Evolutionary conservation across 2,797 vertebrate species (phyloP), one percentile per base, ranked within the genome.

Genomic region (Aulostomus chinensis): DNA sequence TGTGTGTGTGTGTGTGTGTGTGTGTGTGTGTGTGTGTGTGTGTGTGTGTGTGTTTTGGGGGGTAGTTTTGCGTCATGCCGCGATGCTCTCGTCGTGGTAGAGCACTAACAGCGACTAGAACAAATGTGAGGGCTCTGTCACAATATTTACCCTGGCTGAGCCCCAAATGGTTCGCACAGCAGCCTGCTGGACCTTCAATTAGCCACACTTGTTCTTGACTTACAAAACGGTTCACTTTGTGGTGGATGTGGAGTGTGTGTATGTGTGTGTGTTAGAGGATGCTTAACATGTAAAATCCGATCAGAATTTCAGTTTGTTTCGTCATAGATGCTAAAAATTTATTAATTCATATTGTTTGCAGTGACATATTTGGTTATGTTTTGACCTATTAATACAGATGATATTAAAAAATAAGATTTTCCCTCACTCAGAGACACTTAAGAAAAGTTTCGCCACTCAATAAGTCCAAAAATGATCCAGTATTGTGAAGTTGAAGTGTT

Each of bases 41-140:
- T 21, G 18, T 39, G 37, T 40, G 25, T 61, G 51, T 70, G 57
- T 58, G 11, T 53, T 59, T 63, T 54, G 35, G 58, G 49, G 79
- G 68, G 70, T 61, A 21, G 41, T 22, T 46, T 41, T 69, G 34
- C 49, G 31, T 62, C 30, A 38, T 35, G 60, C 40, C 24, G 24
- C 29, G 58, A 33, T 50, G 58, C 42, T 61, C 52, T 37, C 18
- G 60, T 60, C 33, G 13, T 64, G 55, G 55, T 57, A 6, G 39
- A 41, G 60, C 61, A 41, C 58, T 58, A 58, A 62, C 58, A 51
- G 56, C 57, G 78, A 80, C 63, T 81, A 61, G 80, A 89, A 86
- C 91, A 92, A 91, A 92, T 90, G 91, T 88, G 87, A 79, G 72
- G 85, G 77, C 81, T 85, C 87, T 91, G 84, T 91, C 88, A 92